phyloP scores from a whole-genome alignment of 2,888 invertebrate species.

The Pyrgus malvae region DNA sequence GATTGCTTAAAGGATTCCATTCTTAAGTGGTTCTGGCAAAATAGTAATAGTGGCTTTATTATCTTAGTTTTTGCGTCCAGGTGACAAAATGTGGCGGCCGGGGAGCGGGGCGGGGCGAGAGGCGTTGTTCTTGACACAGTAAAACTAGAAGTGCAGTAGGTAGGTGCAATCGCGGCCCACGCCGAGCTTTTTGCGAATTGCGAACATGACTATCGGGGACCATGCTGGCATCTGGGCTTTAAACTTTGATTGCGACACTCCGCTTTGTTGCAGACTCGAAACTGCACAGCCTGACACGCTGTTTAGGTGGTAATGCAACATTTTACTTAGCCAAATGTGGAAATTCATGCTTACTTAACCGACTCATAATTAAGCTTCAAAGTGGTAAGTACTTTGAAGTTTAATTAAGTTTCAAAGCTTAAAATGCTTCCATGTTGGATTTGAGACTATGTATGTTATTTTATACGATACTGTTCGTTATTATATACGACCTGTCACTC shows the following conservation, averaged over 20 bases:
- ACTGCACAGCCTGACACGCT: slow-evolving; percentile 11
- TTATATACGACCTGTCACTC: too few relatives aligned
- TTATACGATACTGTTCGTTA: too few relatives aligned
- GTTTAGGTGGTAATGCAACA: neutral
- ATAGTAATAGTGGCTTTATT: slow-evolving; percentile 1
- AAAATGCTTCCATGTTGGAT: too few relatives aligned
- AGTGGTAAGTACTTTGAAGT: too few relatives aligned
- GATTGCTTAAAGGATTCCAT: neutral
- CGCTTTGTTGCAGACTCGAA: slow-evolving; percentile 12
- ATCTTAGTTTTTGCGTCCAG: slow-evolving; percentile 37
- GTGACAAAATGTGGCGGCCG: slow-evolving; percentile 40
- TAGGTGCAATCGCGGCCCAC: slow-evolving; percentile 79
- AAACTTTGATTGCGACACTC: slow-evolving; percentile 34
- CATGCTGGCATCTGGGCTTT: slow-evolving; percentile 44
- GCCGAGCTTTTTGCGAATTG: slow-evolving; percentile 71
- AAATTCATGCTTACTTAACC: too few relatives aligned
- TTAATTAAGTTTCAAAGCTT: too few relatives aligned
- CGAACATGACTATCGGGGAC: slow-evolving; percentile 53
- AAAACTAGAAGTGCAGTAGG: slow-evolving; percentile 81
- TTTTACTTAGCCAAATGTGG: too few relatives aligned
- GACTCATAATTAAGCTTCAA: too few relatives aligned
- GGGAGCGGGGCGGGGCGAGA: slow-evolving; percentile 60
- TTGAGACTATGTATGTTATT: too few relatives aligned
- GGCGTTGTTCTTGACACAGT: slow-evolving; percentile 82
- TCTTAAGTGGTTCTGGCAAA: neutral